Evolutionary conservation across 2,888 invertebrate genomes (phyloP).

Genomic region (Hypolimnas misippus): DNA sequence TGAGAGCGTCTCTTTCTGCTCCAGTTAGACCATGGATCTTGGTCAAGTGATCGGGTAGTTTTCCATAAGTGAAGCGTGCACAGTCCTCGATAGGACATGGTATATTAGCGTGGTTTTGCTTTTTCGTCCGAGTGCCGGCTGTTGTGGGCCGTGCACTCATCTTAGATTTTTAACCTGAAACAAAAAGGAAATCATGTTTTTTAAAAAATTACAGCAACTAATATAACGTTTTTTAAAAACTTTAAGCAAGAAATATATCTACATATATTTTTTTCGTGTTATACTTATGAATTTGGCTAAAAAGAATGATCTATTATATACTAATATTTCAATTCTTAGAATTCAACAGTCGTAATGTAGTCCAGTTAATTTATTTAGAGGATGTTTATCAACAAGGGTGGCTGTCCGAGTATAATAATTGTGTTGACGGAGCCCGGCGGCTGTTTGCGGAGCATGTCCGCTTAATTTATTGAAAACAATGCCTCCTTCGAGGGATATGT

Average conservation of each 20-base stretch:
- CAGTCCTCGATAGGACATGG: conserved; percentile 82
- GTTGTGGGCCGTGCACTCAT: conserved; percentile 64
- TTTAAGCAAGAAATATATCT: no score
- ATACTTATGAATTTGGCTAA: no score
- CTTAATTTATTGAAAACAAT: conserved; percentile 83
- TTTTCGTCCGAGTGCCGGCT: conserved; percentile 71
- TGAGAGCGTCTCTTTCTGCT: conserved; percentile 76
- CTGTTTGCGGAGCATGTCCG: conserved; percentile 74
- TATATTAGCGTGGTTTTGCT: conserved; percentile 82
- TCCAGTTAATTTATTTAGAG: conserved; percentile 82
- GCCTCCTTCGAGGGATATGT: conserved; percentile 46
- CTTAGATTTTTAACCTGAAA: conserved; percentile 48
- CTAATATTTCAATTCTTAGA: not conserved
- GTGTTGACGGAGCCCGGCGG: conserved; percentile 78
- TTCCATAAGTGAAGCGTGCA: conserved; percentile 80
- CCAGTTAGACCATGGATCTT: conserved; percentile 80
- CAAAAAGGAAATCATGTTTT: conserved; percentile 38
- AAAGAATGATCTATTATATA: not conserved
- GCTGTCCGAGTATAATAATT: conserved; percentile 84
- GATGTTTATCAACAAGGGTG: conserved; percentile 77
- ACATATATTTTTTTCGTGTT: no score
- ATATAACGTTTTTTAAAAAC: no score
- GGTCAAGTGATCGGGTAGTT: conserved; percentile 79
- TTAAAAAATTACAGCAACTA: no score
- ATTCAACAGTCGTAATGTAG: conserved; percentile 41